A percentile compares a stretch with the other conserved stretches of the same genome.
Evolutionary conservation across 2,888 invertebrate genomes (phyloP).

Genomic region (Baccha elongata): DNA sequence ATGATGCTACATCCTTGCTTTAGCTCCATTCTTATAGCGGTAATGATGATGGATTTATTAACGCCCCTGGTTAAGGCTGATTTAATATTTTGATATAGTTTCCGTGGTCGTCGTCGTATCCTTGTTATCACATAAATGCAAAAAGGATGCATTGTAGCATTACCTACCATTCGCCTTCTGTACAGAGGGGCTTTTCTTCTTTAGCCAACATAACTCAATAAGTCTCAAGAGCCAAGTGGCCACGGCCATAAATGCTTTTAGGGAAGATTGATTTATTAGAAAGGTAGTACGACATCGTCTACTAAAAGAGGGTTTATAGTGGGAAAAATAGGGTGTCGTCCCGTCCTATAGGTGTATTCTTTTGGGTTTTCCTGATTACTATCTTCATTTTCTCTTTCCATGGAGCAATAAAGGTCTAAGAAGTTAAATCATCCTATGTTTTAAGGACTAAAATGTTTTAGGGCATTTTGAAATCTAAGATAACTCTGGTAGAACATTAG

Average conservation of each 20-base stretch:
- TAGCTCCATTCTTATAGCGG: constrained; percentile 43
- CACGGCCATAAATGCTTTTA: constrained; percentile 60
- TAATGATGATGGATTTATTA: constrained; percentile 74
- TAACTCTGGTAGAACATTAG: neutral
- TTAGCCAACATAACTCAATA: neutral
- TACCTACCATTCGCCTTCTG: neutral
- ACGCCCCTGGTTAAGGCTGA: constrained; percentile 67
- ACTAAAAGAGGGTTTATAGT: constrained; percentile 25
- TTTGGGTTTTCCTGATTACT: constrained; percentile 6
- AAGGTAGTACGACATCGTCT: constrained; percentile 21
- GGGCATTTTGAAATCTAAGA: constrained; percentile 3
- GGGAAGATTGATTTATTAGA: constrained; percentile 67
- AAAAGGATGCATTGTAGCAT: constrained; percentile 48
- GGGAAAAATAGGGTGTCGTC: neutral
- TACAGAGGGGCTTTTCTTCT: neutral
- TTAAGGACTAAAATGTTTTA: neutral
- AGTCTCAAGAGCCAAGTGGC: constrained; percentile 40
- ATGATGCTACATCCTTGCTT: constrained; percentile 24
- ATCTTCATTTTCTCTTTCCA: neutral
- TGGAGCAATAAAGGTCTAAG: constrained; percentile 3
- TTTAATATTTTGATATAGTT: constrained; percentile 65
- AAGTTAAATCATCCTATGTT: neutral
- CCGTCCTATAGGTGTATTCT: constrained; percentile 1
- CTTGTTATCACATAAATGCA: constrained; percentile 62
- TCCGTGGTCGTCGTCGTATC: constrained; percentile 21